Evolutionary conservation across 2,888 invertebrate genomes (phyloP), one percentile per base, ranked within the genome.

Genomic region (Drosophila neotestacea): DNA sequence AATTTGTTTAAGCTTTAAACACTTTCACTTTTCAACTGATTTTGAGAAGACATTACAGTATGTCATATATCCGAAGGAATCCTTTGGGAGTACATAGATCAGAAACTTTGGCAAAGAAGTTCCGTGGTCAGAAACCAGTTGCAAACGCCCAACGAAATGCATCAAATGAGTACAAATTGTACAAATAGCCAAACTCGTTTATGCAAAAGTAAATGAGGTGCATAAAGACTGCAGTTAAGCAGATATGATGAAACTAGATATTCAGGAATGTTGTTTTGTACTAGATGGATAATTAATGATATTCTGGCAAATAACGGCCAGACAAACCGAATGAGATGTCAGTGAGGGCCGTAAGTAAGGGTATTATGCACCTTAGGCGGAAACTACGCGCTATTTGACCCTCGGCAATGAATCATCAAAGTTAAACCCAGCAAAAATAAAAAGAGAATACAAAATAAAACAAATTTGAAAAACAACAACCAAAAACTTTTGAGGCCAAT

Each of bases 371-470:
- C 34, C 36, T 66, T 56, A 78, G 68, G 86, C 77, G 78, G 80
- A 83, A 85, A 80, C 70, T 71, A 64, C 59, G 56, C 63, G 56
- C 30, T 27, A 39, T 52, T 72, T 88, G 86, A 88, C 83, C 86
- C 83, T 84, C 86, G 75, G 46, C 64, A 30, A 73, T 76, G 64
- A 76, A 63, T 77, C 74, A 77, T 82, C 77, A 47, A 47, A 56
- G 36, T 36, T 4, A n/a, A 16, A 54, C 28, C 42, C 48, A 58
- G 22, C 41, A 28, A 56, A 56, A 50, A 13, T 38, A 48, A 44
- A 44, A 55, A 11, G 44, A 32, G 22, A 22, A 22, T n/a, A 16
- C 16, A 16, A 22, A 22, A 22, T 22, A 22, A 22, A 3, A 22
- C 22, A 22, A 22, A 22, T 22, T 22, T 22, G 22, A 9, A 44